Percentiles rank a stretch among this genome's conserved stretches.
These are phyloP conservation scores for Actinernus sp. DNA, from an alignment of 92 coral and sea anemone species.

Conservation along the genomic window DNA sequence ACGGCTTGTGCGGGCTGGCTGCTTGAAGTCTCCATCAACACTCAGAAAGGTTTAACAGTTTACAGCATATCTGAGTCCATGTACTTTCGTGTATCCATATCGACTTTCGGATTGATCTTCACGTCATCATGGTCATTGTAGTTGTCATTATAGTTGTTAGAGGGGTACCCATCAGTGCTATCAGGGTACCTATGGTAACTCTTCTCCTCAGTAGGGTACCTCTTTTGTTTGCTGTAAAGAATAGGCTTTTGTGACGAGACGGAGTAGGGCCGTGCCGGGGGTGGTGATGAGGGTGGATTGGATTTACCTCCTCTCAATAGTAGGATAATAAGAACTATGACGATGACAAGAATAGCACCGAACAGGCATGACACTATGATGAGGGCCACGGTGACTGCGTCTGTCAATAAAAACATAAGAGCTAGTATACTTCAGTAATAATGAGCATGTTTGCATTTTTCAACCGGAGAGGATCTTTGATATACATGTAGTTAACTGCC, in stretches of 20 bases:
- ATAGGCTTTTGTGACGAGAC: neutral
- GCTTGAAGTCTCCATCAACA: too few species aligned
- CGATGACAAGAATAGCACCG: constrained; percentile 1
- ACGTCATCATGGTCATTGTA: neutral
- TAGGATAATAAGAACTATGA: constrained; percentile 6
- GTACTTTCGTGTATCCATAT: neutral
- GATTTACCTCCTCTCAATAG: neutral
- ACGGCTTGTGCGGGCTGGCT: too few species aligned
- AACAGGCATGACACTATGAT: constrained; percentile 17
- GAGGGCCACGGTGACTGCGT: constrained; percentile 9
- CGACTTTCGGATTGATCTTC: neutral
- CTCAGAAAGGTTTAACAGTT: too few species aligned
- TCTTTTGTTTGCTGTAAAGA: neutral
- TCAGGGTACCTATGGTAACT: neutral
- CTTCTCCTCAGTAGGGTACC: neutral
- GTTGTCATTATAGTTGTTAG: neutral
- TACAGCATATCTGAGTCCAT: constrained; percentile 45
- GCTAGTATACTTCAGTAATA: neutral
- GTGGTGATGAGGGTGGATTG: neutral
- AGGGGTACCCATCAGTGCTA: neutral
- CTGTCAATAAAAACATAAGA: neutral
- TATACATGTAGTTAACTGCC: too few species aligned
- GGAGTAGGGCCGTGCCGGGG: neutral
- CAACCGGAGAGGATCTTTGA: too few species aligned
- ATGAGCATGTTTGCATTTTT: too few species aligned